phyloP scores from a whole-genome alignment of 2,797 vertebrate genomes.

The Phalanger gymnotis region DNA sequence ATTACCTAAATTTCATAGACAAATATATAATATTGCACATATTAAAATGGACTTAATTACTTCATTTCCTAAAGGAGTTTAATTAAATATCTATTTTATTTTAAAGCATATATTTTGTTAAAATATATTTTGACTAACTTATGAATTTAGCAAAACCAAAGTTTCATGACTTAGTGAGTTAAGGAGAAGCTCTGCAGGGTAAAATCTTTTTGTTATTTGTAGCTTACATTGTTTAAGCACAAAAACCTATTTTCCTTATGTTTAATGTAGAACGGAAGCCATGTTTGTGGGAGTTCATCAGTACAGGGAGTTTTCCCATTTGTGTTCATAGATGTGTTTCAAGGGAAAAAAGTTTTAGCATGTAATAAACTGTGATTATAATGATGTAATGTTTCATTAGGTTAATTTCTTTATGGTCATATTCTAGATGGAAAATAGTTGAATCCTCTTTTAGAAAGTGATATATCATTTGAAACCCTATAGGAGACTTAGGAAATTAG shows the following conservation, averaged over 20 bases:
- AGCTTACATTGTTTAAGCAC: not conserved
- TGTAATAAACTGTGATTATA: not conserved
- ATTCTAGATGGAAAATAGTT: not conserved
- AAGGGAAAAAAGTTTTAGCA: not conserved
- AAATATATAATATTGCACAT: conserved; percentile 67
- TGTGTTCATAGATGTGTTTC: not conserved
- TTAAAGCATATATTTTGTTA: not conserved
- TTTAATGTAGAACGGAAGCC: not conserved
- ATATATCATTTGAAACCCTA: not conserved
- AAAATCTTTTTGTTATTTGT: not conserved
- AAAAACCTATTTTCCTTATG: not conserved
- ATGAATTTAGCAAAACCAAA: not conserved
- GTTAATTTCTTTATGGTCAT: not conserved
- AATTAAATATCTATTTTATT: not conserved
- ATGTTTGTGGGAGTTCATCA: not conserved
- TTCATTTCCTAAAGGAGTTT: not conserved
- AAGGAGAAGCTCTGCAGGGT: not conserved
- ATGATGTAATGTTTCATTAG: not conserved
- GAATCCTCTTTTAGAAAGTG: not conserved
- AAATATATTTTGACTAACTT: not conserved
- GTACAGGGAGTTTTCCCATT: not conserved
- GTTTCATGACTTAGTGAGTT: not conserved
- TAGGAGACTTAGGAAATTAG: not conserved
- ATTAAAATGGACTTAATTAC: conserved; percentile 42
- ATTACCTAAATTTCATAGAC: conserved; percentile 83